These are phyloP conservation scores for Pammene fasciana DNA, from an alignment of 2,888 invertebrate species.

Conservation along the genomic window DNA sequence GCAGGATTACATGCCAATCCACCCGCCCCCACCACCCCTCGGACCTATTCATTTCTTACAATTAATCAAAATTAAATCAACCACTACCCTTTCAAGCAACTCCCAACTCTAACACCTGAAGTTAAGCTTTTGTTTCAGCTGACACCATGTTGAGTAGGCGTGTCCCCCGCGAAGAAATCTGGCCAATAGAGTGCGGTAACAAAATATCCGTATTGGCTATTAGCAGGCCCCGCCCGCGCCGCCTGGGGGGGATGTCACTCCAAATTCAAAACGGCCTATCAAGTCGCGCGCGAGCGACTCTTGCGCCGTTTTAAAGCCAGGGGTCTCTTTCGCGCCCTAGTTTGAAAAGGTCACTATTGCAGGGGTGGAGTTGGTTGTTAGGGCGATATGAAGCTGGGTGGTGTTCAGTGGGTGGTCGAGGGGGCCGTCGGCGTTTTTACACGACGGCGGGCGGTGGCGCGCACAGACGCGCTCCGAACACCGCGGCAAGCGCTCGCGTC, in stretches of 20 bases:
- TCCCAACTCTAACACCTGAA: slow-evolving; percentile 54
- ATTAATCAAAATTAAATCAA: slow-evolving; percentile 83
- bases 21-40: slow-evolving; percentile 46
- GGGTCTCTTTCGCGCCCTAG: slow-evolving; percentile 42
- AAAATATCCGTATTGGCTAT: slow-evolving; percentile 85
- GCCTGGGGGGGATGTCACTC: slow-evolving; percentile 50
- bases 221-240: slow-evolving; percentile 79
- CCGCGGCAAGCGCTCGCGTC: slow-evolving; percentile 75
- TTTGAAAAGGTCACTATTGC: slow-evolving; percentile 55
- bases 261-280: slow-evolving; percentile 52
- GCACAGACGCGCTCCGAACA: slow-evolving; percentile 75
- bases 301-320: slow-evolving; percentile 51
- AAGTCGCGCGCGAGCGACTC: slow-evolving; percentile 42
- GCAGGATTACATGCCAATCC: slow-evolving; percentile 38
- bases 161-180: slow-evolving; percentile 80
- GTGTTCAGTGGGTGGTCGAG: slow-evolving; percentile 47
- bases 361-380: slow-evolving; percentile 59
- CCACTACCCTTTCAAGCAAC: slow-evolving; percentile 52
- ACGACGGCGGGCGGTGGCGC: slow-evolving; percentile 64
- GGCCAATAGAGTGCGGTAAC: slow-evolving; percentile 85
- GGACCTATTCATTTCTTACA: slow-evolving; percentile 79
- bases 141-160: slow-evolving; percentile 65
- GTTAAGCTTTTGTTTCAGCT: slow-evolving; percentile 58
- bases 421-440: slow-evolving; percentile 63
- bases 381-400: slow-evolving; percentile 58